These are phyloP conservation scores for Theristicus caerulescens DNA, from an alignment of 2,113 vertebrate genomes.

Conservation along the genomic window DNA sequence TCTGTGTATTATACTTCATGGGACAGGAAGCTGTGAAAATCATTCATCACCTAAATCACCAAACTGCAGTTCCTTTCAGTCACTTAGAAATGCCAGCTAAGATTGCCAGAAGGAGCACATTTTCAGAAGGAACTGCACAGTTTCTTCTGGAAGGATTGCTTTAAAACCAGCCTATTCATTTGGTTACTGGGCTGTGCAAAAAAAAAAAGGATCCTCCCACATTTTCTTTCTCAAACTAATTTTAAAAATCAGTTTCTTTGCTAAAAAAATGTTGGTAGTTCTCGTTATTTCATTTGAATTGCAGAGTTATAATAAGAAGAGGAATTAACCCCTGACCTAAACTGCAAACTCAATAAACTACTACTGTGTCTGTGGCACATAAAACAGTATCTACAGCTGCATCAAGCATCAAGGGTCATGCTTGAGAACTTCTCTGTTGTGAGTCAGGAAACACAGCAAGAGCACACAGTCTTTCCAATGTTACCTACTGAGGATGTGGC, in stretches of 20 bases:
- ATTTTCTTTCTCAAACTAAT: neutral
- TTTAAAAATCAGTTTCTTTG: neutral
- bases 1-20: neutral
- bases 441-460: neutral
- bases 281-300: neutral
- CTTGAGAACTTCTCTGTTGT: neutral
- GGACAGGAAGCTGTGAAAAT: neutral
- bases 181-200: neutral
- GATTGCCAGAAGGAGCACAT: neutral
- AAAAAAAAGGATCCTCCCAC: neutral
- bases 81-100: neutral
- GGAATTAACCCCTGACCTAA: neutral
- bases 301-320: neutral
- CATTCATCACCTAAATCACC: neutral
- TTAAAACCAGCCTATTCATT: neutral
- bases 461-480: neutral
- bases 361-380: neutral
- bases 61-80: neutral
- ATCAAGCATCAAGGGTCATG: neutral
- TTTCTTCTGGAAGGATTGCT: neutral
- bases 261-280: neutral
- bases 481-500: neutral
- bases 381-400: neutral
- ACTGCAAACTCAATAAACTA: neutral
- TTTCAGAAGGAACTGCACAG: neutral